Percentiles rank a stretch among this genome's conserved stretches.
Evolutionary conservation across 1,140 invertebrate genomes (phyloP).

Genomic region (Aporrectodea caliginosa): DNA sequence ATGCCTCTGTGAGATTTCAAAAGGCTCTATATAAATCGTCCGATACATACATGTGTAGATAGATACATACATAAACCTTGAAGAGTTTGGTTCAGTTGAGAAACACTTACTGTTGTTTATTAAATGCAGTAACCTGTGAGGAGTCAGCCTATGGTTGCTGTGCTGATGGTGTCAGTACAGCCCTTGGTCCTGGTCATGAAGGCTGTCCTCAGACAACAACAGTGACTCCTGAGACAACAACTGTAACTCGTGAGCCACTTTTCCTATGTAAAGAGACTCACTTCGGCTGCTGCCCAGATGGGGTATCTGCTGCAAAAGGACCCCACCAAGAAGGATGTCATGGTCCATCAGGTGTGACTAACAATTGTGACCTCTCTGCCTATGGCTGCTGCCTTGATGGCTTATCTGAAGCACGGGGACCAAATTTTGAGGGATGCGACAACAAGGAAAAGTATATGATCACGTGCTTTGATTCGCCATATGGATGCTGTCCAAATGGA

Average conservation of each 20-base stretch:
- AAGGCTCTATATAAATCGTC: no score
- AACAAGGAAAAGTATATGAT: slow-evolving; percentile 23
- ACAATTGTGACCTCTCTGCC: slow-evolving; percentile 16
- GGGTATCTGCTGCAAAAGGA: slow-evolving; percentile 43
- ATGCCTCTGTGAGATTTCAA: no score
- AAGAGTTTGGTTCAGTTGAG: no score
- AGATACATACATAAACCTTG: no score
- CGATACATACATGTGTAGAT: no score
- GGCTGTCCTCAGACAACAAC: slow-evolving; percentile 61
- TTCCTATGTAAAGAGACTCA: slow-evolving; percentile 37
- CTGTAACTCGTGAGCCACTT: slow-evolving; percentile 20
- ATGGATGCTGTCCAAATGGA: slow-evolving; percentile 47
- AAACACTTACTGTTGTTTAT: no score
- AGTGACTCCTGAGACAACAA: background rate
- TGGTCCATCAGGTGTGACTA: slow-evolving; percentile 33
- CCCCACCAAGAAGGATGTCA: slow-evolving; percentile 35
- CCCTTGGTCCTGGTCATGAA: slow-evolving; percentile 70
- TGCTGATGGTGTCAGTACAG: slow-evolving; percentile 76
- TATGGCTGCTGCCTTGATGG: slow-evolving; percentile 48
- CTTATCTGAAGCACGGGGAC: slow-evolving; percentile 42
- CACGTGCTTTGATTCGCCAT: slow-evolving; percentile 31
- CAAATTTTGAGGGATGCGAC: background rate
- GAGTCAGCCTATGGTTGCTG: slow-evolving; percentile 90
- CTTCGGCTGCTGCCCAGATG: slow-evolving; percentile 46
- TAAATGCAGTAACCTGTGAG: slow-evolving; percentile 60